These are phyloP conservation scores for Zaprionus capensis DNA, from an alignment of 1,140 invertebrate species.

Conservation along the genomic window DNA sequence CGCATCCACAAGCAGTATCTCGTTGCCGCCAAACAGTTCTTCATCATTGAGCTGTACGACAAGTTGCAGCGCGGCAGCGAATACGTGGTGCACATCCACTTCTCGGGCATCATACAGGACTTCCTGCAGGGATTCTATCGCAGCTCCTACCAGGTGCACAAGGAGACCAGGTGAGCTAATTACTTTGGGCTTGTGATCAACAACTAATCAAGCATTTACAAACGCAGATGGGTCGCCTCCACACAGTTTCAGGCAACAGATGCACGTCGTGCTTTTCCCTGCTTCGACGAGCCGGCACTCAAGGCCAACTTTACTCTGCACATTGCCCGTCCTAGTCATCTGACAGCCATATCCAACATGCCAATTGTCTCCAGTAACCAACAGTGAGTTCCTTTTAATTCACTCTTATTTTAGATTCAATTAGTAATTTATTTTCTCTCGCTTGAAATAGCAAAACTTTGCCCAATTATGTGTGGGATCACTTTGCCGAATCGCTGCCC, in stretches of 20 bases:
- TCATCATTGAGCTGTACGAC: slow-evolving; percentile 88
- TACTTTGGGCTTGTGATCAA: no score
- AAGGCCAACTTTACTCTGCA: slow-evolving; percentile 94
- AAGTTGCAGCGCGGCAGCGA: slow-evolving; percentile 86
- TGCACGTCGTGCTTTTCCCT: slow-evolving; percentile 95
- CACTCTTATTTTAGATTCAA: not conserved
- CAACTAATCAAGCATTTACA: not conserved
- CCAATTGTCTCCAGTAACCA: slow-evolving; percentile 80
- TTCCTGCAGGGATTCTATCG: slow-evolving; percentile 94
- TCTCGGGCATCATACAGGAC: slow-evolving; percentile 89
- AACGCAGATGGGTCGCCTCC: slow-evolving; percentile 90
- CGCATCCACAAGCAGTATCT: slow-evolving; percentile 86
- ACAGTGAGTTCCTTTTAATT: slow-evolving; percentile 52
- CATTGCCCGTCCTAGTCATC: slow-evolving; percentile 89
- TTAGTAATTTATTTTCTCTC: not conserved
- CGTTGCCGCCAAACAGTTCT: slow-evolving; percentile 88
- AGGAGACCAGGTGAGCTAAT: slow-evolving; percentile 87
- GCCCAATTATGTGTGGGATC: slow-evolving; percentile 90
- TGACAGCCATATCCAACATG: slow-evolving; percentile 93
- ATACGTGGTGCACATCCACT: slow-evolving; percentile 90
- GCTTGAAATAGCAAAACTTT: slow-evolving; percentile 68
- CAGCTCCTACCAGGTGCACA: slow-evolving; percentile 90
- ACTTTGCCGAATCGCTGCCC: slow-evolving; percentile 91
- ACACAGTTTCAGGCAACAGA: slow-evolving; percentile 97
- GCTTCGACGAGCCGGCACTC: slow-evolving; percentile 96